Evolutionary conservation across 2,113 vertebrate species (phyloP), one percentile per base, ranked within the genome.

Genomic region (Sinocyclocheilus maitianheensis): DNA sequence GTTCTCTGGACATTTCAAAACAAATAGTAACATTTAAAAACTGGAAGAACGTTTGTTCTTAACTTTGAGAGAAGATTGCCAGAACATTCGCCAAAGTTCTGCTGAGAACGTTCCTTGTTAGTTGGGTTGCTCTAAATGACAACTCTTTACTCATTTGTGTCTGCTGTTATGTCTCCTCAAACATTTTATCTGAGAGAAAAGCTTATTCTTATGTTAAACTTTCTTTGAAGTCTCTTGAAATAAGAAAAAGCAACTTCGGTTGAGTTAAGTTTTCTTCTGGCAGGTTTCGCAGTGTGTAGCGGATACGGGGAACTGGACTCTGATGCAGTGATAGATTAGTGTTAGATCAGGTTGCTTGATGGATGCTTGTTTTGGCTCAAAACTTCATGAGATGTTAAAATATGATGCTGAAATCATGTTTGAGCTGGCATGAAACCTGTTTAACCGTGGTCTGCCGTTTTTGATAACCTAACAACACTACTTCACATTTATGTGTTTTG

Each of bases 301-400:
- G 18, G 76, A 79, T n/a, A 62, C 11, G 40, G 30, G 77, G 22
- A 79, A 40, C 77, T 55, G 53, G 26, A 78, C 51, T 60, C 77
- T 78, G 77, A 60, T 71, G 34, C 53, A 60, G 77, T 62, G 55
- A 63, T 80, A 62, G 34, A 43, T 24, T n/a, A 46, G 13, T 0
- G 3, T 24, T 43, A 24, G 77, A 43, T 80, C 22, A 10, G 11
- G 77, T 80, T 80, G 34, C 55, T 43, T 12, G 22, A 62, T 37
- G 77, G 30, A 40, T 5, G 20, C 55, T 43, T 24, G 34, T 80
- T 34, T 80, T 10, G 22, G 8, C 37, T 58, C 0, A 13, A 40
- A 79, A n/a, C 30, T 12, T 78, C 20, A 12, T n/a, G 34, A 60
- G 34, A 37, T 7, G 20, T 62, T 18, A 37, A 24, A 43, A 63